Conservation (phyloP, 2,888 invertebrate genomes). For the Lithosia quadra region DNA sequence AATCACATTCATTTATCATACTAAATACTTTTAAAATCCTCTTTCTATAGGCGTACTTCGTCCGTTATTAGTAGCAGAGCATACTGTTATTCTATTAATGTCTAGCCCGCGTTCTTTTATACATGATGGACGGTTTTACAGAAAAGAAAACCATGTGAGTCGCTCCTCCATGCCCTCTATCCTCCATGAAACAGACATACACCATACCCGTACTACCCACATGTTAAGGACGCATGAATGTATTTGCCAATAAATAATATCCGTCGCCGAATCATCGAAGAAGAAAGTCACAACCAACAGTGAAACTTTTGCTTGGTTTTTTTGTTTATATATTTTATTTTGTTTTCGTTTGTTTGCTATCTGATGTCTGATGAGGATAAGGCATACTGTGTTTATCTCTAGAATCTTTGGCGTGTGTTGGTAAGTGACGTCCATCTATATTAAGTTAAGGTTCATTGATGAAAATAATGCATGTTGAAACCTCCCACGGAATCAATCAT, state of each 20-base stretch:
- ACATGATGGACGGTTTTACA: conserved; percentile 4
- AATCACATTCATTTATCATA: conserved; percentile 1
- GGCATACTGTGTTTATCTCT: conserved; percentile 64
- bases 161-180: conserved; percentile 13
- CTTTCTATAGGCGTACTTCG: neutral
- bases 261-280: conserved; percentile 56
- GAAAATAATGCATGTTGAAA: conserved; percentile 64
- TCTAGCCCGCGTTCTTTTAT: neutral
- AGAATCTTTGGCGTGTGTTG: conserved; percentile 64
- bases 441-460: conserved; percentile 37
- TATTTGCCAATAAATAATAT: conserved; percentile 85
- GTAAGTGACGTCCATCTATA: conserved; percentile 72
- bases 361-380: conserved; percentile 64
- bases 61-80: neutral
- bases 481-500: conserved; percentile 42
- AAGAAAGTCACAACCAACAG: conserved; percentile 67
- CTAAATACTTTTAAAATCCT: neutral
- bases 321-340: conserved; percentile 53
- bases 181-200: conserved; percentile 17
- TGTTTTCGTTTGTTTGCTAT: conserved; percentile 78
- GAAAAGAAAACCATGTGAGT: conserved; percentile 12
- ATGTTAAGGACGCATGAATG: conserved; percentile 76
- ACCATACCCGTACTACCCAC: conserved; percentile 21
- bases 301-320: conserved; percentile 68
- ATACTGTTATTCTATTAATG: too few relatives aligned